phyloP scores from a whole-genome alignment of 2,113 vertebrate genomes.

The Ardeotis arabs region DNA sequence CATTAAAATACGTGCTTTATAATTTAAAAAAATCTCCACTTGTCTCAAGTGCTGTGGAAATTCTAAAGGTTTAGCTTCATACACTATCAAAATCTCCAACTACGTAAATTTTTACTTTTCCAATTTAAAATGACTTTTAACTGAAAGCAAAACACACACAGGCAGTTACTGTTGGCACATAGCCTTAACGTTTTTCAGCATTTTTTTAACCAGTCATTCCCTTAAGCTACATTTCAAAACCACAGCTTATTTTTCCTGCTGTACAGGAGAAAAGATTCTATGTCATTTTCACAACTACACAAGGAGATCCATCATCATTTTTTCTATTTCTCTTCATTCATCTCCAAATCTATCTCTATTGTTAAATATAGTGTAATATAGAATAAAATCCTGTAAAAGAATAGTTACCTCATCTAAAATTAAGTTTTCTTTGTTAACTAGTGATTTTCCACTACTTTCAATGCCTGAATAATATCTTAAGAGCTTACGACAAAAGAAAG shows the following conservation, averaged over 20 bases:
- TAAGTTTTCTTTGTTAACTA: conserved; percentile 1
- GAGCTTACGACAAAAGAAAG: conserved; percentile 13
- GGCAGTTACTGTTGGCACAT: conserved; percentile 23
- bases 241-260: conserved; percentile 8
- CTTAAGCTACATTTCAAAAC: conserved; percentile 50
- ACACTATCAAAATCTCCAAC: not conserved
- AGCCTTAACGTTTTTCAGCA: not conserved
- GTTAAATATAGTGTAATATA: not conserved
- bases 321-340: conserved; percentile 30
- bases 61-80: not conserved
- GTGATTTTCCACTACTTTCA: not conserved
- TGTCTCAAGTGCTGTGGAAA: not conserved
- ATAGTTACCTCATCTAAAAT: conserved; percentile 23
- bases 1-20: not conserved
- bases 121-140: conserved; percentile 18
- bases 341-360: not conserved
- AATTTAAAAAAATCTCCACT: not conserved
- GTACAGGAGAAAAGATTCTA: not conserved
- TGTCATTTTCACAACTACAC: not conserved
- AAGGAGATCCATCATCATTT: conserved; percentile 17
- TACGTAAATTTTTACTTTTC: not conserved
- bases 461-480: not conserved
- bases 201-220: conserved; percentile 3
- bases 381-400: not conserved
- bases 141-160: conserved; percentile 18